Conservation (phyloP, 2,113 vertebrate genomes). For the Cryptotis parvus region DNA sequence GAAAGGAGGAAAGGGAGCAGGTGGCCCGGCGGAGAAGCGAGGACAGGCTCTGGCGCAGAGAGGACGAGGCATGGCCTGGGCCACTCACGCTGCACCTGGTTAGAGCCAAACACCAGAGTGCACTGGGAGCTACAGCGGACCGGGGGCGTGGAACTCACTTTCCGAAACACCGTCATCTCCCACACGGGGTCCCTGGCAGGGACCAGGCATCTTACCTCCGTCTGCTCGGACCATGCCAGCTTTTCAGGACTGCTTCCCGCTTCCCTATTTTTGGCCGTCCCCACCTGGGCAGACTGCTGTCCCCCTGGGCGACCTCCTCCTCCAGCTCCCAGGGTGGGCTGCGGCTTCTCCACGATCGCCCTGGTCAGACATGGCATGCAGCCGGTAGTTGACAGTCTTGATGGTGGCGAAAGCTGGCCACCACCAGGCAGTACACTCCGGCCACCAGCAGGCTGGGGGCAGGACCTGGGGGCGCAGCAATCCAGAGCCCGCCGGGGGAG, state of each 20-base stretch:
- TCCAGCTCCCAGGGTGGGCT: constrained; percentile 88
- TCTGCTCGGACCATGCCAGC: too few relatives aligned
- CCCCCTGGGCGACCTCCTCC: constrained; percentile 87
- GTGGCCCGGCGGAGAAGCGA: accelerated
- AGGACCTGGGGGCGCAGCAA: constrained; percentile 87
- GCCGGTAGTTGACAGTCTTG: constrained; percentile 93
- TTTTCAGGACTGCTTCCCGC: too few relatives aligned
- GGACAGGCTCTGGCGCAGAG: not conserved
- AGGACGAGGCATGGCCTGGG: accelerated
- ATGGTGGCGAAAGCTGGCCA: constrained; percentile 92
- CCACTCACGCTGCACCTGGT: constrained; percentile 93
- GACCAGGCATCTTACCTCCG: too few relatives aligned
- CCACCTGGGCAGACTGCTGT: constrained; percentile 90
- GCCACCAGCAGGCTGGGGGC: constrained; percentile 92
- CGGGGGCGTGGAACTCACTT: constrained; percentile 93
- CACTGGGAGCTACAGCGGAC: constrained; percentile 95
- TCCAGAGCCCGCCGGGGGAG: not conserved
- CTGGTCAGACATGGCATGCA: constrained; percentile 95
- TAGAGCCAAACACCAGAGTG: constrained; percentile 94
- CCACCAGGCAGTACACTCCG: constrained; percentile 91
- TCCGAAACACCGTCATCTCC: constrained; percentile 95
- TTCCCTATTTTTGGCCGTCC: too few relatives aligned
- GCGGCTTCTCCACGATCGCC: constrained; percentile 95
- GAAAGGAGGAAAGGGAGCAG: not conserved
- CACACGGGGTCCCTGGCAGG: constrained; percentile 90